Evolutionary conservation across 2,797 vertebrate species (phyloP).

Genomic region (Bovichtus diacanthus): DNA sequence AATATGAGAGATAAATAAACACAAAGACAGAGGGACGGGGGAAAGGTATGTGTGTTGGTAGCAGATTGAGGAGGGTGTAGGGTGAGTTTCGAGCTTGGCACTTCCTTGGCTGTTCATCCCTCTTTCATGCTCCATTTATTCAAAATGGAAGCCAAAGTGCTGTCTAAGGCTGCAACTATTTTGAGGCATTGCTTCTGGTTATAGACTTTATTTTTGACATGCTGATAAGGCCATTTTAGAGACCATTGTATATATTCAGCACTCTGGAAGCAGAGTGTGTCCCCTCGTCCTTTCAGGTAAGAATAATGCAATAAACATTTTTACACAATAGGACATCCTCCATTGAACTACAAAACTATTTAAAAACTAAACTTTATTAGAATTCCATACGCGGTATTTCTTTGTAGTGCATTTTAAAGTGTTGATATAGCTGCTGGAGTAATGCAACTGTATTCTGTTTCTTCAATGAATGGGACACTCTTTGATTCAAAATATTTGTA

Average conservation of each 20-base stretch:
- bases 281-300: conserved; percentile 40
- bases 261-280: conserved; percentile 38
- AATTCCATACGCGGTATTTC: not conserved
- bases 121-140: conserved; percentile 75
- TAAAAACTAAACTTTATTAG: not conserved
- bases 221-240: conserved; percentile 46
- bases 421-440: not conserved
- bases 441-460: not conserved
- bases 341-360: not conserved
- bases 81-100: conserved; percentile 23
- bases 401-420: conserved; percentile 1
- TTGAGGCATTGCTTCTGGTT: conserved; percentile 57
- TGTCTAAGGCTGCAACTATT: conserved; percentile 66
- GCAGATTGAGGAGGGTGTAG: conserved; percentile 37
- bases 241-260: conserved; percentile 50
- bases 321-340: conserved; percentile 23
- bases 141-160: conserved; percentile 49
- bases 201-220: conserved; percentile 42
- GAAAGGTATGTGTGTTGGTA: not conserved
- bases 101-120: conserved; percentile 38
- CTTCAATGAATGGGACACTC: conserved; percentile 4
- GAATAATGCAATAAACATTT: conserved; percentile 35
- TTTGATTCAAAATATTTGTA: conserved; percentile 39
- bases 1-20: conserved; percentile 10
- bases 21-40: not conserved